A percentile compares a stretch with the other conserved stretches of the same genome.
These are phyloP conservation scores for Poeciliopsis occidentalis DNA, from an alignment of 2,113 vertebrate genomes.

Conservation along the genomic window DNA sequence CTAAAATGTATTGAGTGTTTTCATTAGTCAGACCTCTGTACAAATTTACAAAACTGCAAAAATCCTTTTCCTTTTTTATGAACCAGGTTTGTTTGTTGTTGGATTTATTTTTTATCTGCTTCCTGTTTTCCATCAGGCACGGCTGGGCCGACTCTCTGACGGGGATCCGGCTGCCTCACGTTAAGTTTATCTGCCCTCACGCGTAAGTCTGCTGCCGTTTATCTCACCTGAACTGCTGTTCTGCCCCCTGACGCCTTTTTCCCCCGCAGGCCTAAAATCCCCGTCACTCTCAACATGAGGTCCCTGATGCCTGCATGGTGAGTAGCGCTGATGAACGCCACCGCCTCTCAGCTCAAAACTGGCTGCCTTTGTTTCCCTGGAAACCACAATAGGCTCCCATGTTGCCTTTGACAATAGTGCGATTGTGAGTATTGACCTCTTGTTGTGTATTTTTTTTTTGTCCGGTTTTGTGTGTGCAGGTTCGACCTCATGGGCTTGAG, in stretches of 20 bases:
- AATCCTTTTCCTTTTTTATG: no score
- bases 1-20: no score
- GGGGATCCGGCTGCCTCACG: slow-evolving; percentile 89
- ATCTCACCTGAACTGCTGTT: not conserved
- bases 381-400: slow-evolving; percentile 42
- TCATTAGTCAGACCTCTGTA: not conserved
- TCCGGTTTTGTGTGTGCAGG: slow-evolving; percentile 75
- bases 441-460: not conserved
- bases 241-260: not conserved
- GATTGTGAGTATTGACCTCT: slow-evolving; percentile 42
- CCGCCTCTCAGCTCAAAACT: slow-evolving; percentile 39
- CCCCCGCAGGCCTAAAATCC: slow-evolving; percentile 86
- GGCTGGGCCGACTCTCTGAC: slow-evolving; percentile 93
- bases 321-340: slow-evolving; percentile 64
- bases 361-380: slow-evolving; percentile 49
- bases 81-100: not conserved
- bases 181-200: slow-evolving; percentile 97
- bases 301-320: slow-evolving; percentile 95
- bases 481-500: slow-evolving; percentile 96
- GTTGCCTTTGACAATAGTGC: slow-evolving; percentile 34
- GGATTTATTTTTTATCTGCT: slow-evolving; percentile 12
- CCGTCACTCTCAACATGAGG: slow-evolving; percentile 95
- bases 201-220: slow-evolving; percentile 86
- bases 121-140: slow-evolving; percentile 80
- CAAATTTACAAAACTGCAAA: not conserved